Conservation (phyloP, 1,140 invertebrate species). For the Thaumatotibia leucotreta region DNA sequence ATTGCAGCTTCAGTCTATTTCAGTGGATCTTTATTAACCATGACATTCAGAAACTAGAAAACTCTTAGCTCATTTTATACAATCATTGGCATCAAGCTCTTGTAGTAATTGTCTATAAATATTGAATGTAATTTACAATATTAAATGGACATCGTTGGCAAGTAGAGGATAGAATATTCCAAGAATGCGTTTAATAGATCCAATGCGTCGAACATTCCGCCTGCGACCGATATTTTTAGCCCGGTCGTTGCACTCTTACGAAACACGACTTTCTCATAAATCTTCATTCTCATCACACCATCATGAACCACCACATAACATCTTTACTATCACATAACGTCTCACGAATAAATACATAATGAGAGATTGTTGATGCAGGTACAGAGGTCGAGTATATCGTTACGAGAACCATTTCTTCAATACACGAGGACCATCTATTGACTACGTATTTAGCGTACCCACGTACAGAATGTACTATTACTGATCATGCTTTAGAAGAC, state of each 20-base stretch:
- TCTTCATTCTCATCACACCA: neutral
- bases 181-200: slow-evolving; percentile 61
- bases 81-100: neutral
- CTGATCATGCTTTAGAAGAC: slow-evolving; percentile 34
- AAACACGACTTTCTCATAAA: slow-evolving; percentile 28
- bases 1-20: neutral
- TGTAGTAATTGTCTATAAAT: neutral
- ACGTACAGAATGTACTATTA: slow-evolving; percentile 73
- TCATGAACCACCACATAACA: slow-evolving; percentile 14
- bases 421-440: slow-evolving; percentile 59
- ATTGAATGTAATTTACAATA: no score
- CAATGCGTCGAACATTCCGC: slow-evolving; percentile 43
- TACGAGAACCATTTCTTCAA: slow-evolving; percentile 76
- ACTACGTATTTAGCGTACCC: slow-evolving; percentile 72
- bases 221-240: slow-evolving; percentile 40
- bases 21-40: neutral
- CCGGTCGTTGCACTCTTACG: slow-evolving; percentile 60
- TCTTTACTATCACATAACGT: no score
- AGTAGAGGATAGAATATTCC: slow-evolving; percentile 30
- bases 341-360: slow-evolving; percentile 44
- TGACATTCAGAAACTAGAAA: neutral
- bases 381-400: slow-evolving; percentile 73
- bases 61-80: neutral
- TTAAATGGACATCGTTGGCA: no score
- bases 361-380: slow-evolving; percentile 65